A percentile compares a stretch with the other conserved stretches of the same genome.
These are phyloP conservation scores for Gambusia affinis DNA, from an alignment of 2,113 vertebrate species.

Conservation along the genomic window DNA sequence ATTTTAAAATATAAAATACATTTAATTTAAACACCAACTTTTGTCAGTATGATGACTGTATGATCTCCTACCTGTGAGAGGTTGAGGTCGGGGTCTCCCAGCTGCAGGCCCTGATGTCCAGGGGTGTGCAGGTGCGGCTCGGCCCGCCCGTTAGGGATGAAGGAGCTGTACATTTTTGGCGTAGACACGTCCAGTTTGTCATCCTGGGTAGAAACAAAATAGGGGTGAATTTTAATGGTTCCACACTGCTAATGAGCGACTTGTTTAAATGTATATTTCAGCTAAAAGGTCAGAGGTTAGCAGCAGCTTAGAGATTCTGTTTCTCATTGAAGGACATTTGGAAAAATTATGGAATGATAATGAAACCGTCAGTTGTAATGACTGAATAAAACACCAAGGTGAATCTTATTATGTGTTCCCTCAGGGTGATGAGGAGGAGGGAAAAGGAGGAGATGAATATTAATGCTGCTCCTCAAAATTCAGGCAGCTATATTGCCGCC, in stretches of 20 bases:
- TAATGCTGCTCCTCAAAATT: conserved; percentile 23
- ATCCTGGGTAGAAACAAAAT: conserved; percentile 53
- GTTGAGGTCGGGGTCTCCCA: conserved; percentile 59
- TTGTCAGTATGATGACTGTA: background rate
- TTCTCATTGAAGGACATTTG: conserved; percentile 23
- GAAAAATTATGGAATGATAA: conserved; percentile 4
- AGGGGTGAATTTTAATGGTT: background rate
- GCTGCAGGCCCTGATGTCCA: conserved; percentile 17
- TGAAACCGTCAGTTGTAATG: conserved; percentile 20
- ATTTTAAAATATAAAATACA: background rate
- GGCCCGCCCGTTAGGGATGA: conserved; percentile 70
- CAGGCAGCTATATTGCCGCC: background rate
- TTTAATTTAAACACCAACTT: background rate
- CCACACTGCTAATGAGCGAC: background rate
- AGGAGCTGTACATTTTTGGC: conserved; percentile 80
- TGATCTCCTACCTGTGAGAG: conserved; percentile 59
- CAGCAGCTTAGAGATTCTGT: conserved; percentile 6
- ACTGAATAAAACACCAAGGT: conserved; percentile 29
- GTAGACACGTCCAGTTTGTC: conserved; percentile 67
- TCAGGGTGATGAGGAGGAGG: background rate
- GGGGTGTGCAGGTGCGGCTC: conserved; percentile 32
- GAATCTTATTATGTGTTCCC: conserved; percentile 2
- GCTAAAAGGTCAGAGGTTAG: conserved; percentile 20
- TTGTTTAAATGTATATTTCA: background rate
- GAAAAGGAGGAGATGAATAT: conserved; percentile 10